Conservation (phyloP, 2,888 invertebrate species). For the Alviniconcha strummeri region DNA sequence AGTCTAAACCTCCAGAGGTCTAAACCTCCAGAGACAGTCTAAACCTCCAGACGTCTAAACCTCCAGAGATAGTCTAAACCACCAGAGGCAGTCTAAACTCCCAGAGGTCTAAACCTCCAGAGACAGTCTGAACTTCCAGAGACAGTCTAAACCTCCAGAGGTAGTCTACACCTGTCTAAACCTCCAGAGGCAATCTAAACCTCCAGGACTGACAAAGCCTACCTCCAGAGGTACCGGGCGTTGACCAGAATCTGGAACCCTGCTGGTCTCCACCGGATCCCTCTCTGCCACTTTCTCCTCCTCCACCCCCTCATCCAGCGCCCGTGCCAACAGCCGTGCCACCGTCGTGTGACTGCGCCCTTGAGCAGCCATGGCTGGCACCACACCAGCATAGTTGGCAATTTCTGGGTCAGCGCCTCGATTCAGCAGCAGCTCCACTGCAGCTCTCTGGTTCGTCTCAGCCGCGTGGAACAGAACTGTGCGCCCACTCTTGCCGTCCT, state of each 20-base stretch:
- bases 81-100: too few relatives aligned
- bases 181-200: too few relatives aligned
- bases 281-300: slow-evolving; percentile 4
- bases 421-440: slow-evolving; percentile 51
- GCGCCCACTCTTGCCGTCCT: slow-evolving; percentile 65
- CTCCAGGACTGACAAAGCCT: too few relatives aligned
- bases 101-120: too few relatives aligned
- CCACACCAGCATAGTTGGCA: slow-evolving; percentile 61
- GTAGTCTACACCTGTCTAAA: too few relatives aligned
- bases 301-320: slow-evolving; percentile 27
- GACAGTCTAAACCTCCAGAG: too few relatives aligned
- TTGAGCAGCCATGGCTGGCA: slow-evolving; percentile 46
- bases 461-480: slow-evolving; percentile 61
- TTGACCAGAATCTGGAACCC: neutral
- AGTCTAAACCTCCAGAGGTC: too few relatives aligned
- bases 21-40: too few relatives aligned
- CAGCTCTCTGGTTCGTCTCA: slow-evolving; percentile 50
- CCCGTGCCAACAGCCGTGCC: slow-evolving; percentile 34
- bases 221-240: too few relatives aligned
- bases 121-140: too few relatives aligned
- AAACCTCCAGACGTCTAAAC: too few relatives aligned
- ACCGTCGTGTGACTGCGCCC: slow-evolving; percentile 41
- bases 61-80: too few relatives aligned
- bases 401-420: slow-evolving; percentile 57
- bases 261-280: neutral